Percentiles rank a stretch among this genome's conserved stretches.
Conservation (phyloP, 2,888 invertebrate genomes). For the Apantesis nais region DNA sequence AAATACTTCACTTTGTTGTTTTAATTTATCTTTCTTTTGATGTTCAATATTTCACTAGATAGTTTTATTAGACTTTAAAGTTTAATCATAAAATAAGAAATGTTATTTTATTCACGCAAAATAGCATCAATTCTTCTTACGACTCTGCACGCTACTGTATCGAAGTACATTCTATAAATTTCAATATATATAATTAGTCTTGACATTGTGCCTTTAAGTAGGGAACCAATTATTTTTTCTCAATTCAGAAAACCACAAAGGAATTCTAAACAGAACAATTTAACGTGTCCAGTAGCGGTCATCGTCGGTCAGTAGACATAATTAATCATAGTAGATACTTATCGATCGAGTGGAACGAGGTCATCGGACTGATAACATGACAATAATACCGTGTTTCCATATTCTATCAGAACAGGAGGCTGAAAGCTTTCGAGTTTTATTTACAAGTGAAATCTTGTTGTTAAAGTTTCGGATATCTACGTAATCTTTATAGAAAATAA, state of each 20-base stretch:
- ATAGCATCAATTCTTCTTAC: too few species aligned
- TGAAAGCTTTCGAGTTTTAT: not conserved
- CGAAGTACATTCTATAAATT: not conserved
- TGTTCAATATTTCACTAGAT: too few species aligned
- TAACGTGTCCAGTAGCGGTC: conserved; percentile 32
- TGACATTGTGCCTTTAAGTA: not conserved
- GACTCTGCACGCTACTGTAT: too few species aligned
- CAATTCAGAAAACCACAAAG: not conserved
- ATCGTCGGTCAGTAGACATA: conserved; percentile 26
- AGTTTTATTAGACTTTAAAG: too few species aligned
- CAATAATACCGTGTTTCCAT: conserved; percentile 22
- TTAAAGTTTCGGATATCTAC: not conserved
- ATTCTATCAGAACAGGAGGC: not conserved
- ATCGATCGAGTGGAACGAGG: conserved; percentile 48
- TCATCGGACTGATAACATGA: conserved; percentile 40
- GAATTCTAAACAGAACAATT: conserved; percentile 23
- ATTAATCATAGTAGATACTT: conserved; percentile 34
- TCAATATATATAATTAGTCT: not conserved
- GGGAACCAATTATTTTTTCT: not conserved
- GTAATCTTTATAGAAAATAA: too few species aligned
- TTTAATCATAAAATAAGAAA: too few species aligned
- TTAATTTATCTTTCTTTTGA: not conserved
- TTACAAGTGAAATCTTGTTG: not conserved
- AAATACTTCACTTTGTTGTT: not conserved
- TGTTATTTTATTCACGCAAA: too few species aligned